Evolutionary conservation across 2,888 invertebrate species (phyloP).

Genomic region (Dendrolimus pini): DNA sequence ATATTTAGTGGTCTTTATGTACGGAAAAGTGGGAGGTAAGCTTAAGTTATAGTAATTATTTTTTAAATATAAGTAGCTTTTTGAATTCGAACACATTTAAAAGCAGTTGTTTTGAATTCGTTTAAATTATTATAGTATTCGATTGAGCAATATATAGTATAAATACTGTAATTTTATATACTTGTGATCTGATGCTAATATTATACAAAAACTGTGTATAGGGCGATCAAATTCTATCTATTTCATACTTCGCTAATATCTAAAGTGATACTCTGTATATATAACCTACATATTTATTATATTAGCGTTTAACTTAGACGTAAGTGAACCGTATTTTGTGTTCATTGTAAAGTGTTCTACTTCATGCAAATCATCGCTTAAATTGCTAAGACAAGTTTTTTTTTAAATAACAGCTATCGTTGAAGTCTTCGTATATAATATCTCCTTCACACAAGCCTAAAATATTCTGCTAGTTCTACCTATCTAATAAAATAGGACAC

Average conservation of each 20-base stretch:
- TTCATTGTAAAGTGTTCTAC: conserved; percentile 30
- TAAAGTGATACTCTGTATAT: conserved; percentile 36
- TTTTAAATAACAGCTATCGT: too few species aligned
- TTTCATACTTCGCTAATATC: conserved; percentile 17
- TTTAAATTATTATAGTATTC: conserved; percentile 21
- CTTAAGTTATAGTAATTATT: conserved; percentile 11
- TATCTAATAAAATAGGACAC: too few species aligned
- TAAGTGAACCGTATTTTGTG: conserved; percentile 54
- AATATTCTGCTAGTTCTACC: too few species aligned
- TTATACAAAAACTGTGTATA: conserved; percentile 39
- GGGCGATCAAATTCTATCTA: conserved; percentile 48
- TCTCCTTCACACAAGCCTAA: too few species aligned
- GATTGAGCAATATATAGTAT: conserved; percentile 45
- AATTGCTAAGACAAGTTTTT: too few species aligned
- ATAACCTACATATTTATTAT: conserved; percentile 27
- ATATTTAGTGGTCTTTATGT: too few species aligned
- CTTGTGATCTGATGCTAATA: conserved; percentile 41
- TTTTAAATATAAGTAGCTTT: conserved; percentile 1
- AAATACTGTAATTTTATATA: conserved; percentile 28
- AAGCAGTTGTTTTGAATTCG: conserved; percentile 7
- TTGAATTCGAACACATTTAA: conserved; percentile 1
- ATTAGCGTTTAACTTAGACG: conserved; percentile 36
- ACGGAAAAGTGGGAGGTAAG: neutral
- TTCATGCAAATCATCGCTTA: neutral
- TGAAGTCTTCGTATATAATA: too few species aligned